A percentile compares a stretch with the other conserved stretches of the same genome.
Evolutionary conservation across 2,113 vertebrate genomes (phyloP).

Genomic region (Notechis scutatus): DNA sequence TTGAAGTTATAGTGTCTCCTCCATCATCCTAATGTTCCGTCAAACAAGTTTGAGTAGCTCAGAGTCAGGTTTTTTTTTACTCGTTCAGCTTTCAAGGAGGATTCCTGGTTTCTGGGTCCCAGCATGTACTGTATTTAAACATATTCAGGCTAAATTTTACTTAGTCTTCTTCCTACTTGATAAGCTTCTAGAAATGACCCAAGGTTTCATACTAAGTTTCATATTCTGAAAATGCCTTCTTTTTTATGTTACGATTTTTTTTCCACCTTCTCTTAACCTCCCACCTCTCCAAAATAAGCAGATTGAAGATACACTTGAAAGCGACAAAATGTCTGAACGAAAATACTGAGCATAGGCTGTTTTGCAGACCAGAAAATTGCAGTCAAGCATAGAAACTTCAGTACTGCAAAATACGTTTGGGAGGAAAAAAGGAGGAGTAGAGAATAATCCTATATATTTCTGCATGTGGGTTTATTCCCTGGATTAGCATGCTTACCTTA

Average conservation of each 20-base stretch:
- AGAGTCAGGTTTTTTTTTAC: too few species aligned
- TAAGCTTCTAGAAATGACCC: too few species aligned
- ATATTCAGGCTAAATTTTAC: not conserved
- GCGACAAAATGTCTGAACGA: not conserved
- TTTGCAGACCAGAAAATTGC: not conserved
- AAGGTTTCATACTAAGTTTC: too few species aligned
- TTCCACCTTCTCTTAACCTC: not conserved
- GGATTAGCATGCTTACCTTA: not conserved
- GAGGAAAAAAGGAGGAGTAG: not conserved
- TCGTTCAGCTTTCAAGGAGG: not conserved
- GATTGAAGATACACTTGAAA: not conserved
- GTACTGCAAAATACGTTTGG: not conserved
- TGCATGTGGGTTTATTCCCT: not conserved
- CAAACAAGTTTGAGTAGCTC: not conserved
- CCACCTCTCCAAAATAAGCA: not conserved
- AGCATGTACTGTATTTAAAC: not conserved
- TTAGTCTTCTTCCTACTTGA: too few species aligned
- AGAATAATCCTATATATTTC: not conserved
- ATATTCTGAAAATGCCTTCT: too few species aligned
- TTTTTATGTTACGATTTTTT: too few species aligned
- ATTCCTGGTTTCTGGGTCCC: not conserved
- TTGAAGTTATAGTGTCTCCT: not conserved
- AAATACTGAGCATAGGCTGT: not conserved
- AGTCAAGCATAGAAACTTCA: not conserved
- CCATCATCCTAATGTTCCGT: not conserved